phyloP scores from a whole-genome alignment of 2,888 invertebrate genomes.

The Cephus sareptanus region DNA sequence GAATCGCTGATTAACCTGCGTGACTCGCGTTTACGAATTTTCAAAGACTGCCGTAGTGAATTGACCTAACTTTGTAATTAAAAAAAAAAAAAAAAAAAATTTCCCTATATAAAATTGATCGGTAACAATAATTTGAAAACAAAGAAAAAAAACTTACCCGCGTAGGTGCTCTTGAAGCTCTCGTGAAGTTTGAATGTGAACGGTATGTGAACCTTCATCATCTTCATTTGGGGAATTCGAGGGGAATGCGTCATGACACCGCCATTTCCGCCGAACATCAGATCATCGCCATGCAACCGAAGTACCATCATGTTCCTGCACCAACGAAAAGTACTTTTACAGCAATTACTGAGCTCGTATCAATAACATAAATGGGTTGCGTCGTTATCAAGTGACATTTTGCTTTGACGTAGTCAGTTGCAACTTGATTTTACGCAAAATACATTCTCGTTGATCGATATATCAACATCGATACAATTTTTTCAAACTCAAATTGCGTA shows the following conservation, averaged over 20 bases:
- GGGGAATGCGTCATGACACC: conserved; percentile 68
- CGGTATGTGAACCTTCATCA: conserved; percentile 87
- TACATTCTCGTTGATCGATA: background rate
- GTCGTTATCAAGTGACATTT: background rate
- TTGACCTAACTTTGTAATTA: too few relatives aligned
- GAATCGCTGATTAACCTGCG: too few relatives aligned
- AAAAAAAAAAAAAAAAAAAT: too few relatives aligned
- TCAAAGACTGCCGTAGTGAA: too few relatives aligned
- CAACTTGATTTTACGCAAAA: background rate
- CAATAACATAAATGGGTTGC: background rate
- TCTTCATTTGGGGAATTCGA: conserved; percentile 80
- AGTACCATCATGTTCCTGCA: conserved; percentile 82
- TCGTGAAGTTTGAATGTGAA: conserved; percentile 84
- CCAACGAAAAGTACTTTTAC: conserved; percentile 31
- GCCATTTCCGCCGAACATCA: conserved; percentile 70
- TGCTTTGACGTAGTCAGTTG: background rate
- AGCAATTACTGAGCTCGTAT: background rate
- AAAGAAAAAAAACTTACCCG: conserved; percentile 68
- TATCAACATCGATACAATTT: background rate
- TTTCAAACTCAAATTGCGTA: background rate
- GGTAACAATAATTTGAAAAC: background rate
- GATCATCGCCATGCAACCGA: conserved; percentile 77
- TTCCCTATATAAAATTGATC: background rate
- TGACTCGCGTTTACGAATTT: too few relatives aligned
- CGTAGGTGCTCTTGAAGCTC: conserved; percentile 76